Base-by-base conservation (phyloP, 2,888 invertebrate species). In the Osmoderma eremita region DNA sequence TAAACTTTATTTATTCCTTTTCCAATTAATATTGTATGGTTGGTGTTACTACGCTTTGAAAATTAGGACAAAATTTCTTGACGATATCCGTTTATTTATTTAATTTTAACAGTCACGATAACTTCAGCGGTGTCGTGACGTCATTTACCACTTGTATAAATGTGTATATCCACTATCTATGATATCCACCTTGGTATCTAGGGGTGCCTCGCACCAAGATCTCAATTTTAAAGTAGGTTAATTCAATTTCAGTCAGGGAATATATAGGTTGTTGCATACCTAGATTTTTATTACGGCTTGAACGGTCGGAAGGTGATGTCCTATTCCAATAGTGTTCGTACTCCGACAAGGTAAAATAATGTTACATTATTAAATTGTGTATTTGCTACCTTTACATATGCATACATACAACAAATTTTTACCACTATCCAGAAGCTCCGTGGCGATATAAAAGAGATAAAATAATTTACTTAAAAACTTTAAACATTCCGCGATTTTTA, bases 161-260 rank as follows among this genome's bases (percentile, higher is more conserved):
- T 22, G 12, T 38, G 41, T 50, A 74, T 74, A 74, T 75, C 30
- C 10, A 30, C 30, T 30, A 30, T 30, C 24, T 50, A 24, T 50
- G 22, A n/a, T 12, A 50, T 13, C 76, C 74, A 75, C 77, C 75
- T 77, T 77, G 77, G 79, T 78, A 71, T 75, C 75, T 64, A 58
- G 68, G 69, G 67, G 79, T 75, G 70, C 77, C 69, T 69, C 75
- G 76, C 74, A 79, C 79, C 72, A 73, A 75, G 76, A 65, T 76
- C 77, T 73, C 74, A 71, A 77, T 78, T 72, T 61, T 48, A 65
- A 71, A 69, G 61, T 71, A 65, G 72, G 70, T 72, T 67, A 65
- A 67, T 67, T 67, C 67, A 69, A 68, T 65, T 72, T 45, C 20
- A 30, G 18, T 38, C 17, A 15, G 13, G 71, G 67, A 65, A 73